Evolutionary conservation across 92 coral and sea anemone genomes (phyloP), one percentile per base, ranked within the genome.

Genomic region (Porites evermanni): DNA sequence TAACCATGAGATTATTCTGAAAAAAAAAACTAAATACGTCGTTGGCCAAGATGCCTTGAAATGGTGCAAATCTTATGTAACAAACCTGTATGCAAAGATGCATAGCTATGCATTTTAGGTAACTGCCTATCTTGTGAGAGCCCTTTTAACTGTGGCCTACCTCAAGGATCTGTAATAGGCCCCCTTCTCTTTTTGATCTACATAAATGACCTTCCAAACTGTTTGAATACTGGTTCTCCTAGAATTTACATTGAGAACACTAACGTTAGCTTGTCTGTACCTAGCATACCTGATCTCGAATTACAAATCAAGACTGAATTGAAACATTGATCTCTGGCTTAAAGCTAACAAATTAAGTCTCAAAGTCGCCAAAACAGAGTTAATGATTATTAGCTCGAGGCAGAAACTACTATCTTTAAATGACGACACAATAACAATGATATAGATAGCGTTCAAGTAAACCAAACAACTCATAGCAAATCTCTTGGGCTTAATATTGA

Each of bases 401-500:
- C 6, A 38, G 47, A 38, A 38, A 38, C 6, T 38, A 4, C 47
- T 12, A 50, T 69, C 73, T 29, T 19, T 72, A 44, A 47, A 72
- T 72, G 56, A 72, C 77, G 0, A 38, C 47, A 38, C 6, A 38
- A 72, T 72, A 52, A 44, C 54, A 50, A 5, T 72, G 38, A 12
- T 44, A 58, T 47, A 3, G 77, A 72, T 23, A 26, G 63, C 77
- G 77, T 72, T 14, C 17, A 72, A 72, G 52, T 72, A 44, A 47
- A 72, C 72, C 26, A n/a, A 21, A 67, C 2, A 21, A 67, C 20
- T 67, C 72, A 3, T 38, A 38, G 47, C 47, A 38, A 38, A 38
- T 38, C 47, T 38, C 47, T 38, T 38, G 47, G 4, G 32, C 32
- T 29, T 29, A 2, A 29, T 29, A 29, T 29, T 29, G 32, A 29